Evolutionary conservation across 2,113 vertebrate genomes (phyloP).

Genomic region (Thalassoma bifasciatum): DNA sequence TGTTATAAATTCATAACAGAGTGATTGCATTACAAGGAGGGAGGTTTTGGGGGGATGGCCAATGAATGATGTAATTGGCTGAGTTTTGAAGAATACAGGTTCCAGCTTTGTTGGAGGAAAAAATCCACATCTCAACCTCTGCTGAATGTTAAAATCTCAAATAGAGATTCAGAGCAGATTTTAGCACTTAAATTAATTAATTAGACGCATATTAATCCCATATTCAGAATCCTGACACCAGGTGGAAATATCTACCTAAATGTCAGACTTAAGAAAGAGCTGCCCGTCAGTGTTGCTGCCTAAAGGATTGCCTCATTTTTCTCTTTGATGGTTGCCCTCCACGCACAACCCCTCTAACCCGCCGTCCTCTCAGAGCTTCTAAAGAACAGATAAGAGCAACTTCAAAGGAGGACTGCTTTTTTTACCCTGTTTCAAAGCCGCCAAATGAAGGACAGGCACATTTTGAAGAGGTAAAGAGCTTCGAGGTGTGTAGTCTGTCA

Average conservation of each 20-base stretch:
- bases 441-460: slow-evolving; percentile 52
- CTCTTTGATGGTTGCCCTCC: slow-evolving; percentile 57
- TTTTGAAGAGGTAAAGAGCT: slow-evolving; percentile 52
- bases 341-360: background rate
- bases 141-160: too few relatives aligned
- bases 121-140: too few relatives aligned
- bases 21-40: background rate
- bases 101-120: too few relatives aligned
- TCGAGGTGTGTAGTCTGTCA: slow-evolving; percentile 22
- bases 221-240: background rate
- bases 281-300: background rate
- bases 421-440: slow-evolving; percentile 17
- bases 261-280: slow-evolving; percentile 14
- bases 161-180: too few relatives aligned
- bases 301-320: slow-evolving; percentile 31
- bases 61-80: background rate
- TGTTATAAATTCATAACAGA: background rate
- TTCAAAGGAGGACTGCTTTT: slow-evolving; percentile 57
- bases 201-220: background rate
- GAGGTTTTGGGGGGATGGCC: background rate
- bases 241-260: background rate
- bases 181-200: slow-evolving; percentile 6
- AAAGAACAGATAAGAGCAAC: slow-evolving; percentile 53
- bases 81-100: background rate
- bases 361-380: slow-evolving; percentile 22